Conservation (phyloP, 2,797 vertebrate genomes). For the Iguana delicatissima region DNA sequence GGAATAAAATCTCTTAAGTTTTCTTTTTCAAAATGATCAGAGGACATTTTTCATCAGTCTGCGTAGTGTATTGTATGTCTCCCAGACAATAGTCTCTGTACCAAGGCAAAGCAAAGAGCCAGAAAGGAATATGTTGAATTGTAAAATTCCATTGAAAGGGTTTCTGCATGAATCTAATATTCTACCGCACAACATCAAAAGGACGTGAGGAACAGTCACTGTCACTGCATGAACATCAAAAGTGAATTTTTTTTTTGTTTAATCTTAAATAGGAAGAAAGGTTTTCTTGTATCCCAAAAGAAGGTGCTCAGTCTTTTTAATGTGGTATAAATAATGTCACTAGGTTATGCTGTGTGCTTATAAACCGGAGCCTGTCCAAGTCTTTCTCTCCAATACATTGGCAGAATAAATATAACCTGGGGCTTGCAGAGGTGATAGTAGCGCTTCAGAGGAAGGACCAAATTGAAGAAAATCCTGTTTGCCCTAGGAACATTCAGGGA, state of each 20-base stretch:
- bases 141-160: background rate
- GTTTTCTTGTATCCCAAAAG: background rate
- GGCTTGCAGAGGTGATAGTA: too few species aligned
- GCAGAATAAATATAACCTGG: slow-evolving; percentile 35
- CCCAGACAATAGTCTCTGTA: slow-evolving; percentile 5
- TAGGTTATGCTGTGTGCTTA: background rate
- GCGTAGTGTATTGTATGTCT: background rate
- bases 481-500: background rate
- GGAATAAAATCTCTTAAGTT: background rate
- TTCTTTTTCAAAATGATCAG: slow-evolving; percentile 24
- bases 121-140: background rate
- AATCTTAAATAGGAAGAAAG: slow-evolving; percentile 6
- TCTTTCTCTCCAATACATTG: slow-evolving; percentile 31
- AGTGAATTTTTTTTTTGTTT: slow-evolving; percentile 24
- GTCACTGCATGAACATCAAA: slow-evolving; percentile 5
- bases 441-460: background rate
- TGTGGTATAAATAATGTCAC: background rate
- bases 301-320: background rate
- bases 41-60: slow-evolving; percentile 6
- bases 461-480: background rate
- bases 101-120: background rate
- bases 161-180: background rate
- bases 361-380: background rate
- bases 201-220: background rate
- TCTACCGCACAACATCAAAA: slow-evolving; percentile 7